Conservation (phyloP, 35 echinoderm and acorn worm species). For the Hemicentrotus pulcherrimus region DNA sequence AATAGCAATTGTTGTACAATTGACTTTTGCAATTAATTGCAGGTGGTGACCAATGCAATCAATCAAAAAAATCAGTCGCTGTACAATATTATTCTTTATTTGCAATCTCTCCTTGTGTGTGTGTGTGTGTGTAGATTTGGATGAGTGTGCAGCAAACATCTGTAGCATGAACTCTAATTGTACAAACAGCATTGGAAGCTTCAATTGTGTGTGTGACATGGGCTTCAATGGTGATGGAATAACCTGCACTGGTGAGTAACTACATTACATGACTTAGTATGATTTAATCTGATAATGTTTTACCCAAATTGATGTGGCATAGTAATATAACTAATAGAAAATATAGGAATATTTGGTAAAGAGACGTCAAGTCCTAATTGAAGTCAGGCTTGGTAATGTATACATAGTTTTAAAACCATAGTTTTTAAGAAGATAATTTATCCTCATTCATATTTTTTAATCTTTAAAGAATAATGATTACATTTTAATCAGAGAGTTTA, state of each 20-base stretch:
- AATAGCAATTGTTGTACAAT: too few relatives aligned
- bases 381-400: not conserved
- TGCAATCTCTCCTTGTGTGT: not conserved
- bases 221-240: constrained; percentile 60
- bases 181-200: constrained; percentile 64
- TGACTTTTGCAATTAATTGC: too few relatives aligned
- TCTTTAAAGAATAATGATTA: too few relatives aligned
- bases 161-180: constrained; percentile 57
- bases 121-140: constrained; percentile 40
- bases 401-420: too few relatives aligned
- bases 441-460: too few relatives aligned
- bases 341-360: not conserved
- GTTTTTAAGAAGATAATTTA: too few relatives aligned
- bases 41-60: too few relatives aligned
- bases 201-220: constrained; percentile 51
- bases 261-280: not conserved
- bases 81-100: not conserved
- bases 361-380: not conserved
- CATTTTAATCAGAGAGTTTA: too few relatives aligned
- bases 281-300: not conserved
- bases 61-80: too few relatives aligned
- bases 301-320: not conserved
- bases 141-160: constrained; percentile 47
- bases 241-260: constrained; percentile 57
- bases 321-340: not conserved